A percentile compares a stretch with the other conserved stretches of the same genome.
These are phyloP conservation scores for Nasonia longicornis DNA, from an alignment of 1,140 invertebrate genomes.

Conservation along the genomic window DNA sequence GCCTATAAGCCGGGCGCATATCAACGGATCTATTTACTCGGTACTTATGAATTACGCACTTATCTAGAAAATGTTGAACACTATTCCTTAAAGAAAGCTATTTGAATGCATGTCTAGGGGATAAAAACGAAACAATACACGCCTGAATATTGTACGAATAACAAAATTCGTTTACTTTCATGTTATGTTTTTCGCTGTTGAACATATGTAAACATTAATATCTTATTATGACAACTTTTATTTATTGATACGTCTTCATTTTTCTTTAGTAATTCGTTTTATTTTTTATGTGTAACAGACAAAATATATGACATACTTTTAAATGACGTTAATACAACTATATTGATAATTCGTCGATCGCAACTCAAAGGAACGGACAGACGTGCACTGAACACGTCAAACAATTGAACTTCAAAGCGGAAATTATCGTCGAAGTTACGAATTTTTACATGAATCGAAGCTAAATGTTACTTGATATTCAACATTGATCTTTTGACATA, in stretches of 20 bases:
- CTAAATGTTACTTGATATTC: slow-evolving; percentile 30
- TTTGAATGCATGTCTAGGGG: background rate
- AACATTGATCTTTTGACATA: slow-evolving; percentile 40
- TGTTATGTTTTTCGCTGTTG: slow-evolving; percentile 22
- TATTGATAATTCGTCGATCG: slow-evolving; percentile 10
- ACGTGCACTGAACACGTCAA: background rate
- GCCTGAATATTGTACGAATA: slow-evolving; percentile 3
- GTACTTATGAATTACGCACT: slow-evolving; percentile 21
- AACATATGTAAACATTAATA: slow-evolving; percentile 31
- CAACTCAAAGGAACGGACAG: background rate
- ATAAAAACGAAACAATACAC: background rate
- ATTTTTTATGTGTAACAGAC: slow-evolving; percentile 21
- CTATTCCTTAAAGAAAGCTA: slow-evolving; percentile 18
- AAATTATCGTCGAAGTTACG: background rate
- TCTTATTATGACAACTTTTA: slow-evolving; percentile 35
- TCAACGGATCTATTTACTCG: slow-evolving; percentile 27
- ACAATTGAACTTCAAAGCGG: slow-evolving; percentile 1
- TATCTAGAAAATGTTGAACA: slow-evolving; percentile 31
- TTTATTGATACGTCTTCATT: slow-evolving; percentile 27
- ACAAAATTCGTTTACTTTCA: slow-evolving; percentile 32
- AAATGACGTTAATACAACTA: slow-evolving; percentile 10
- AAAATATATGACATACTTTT: slow-evolving; percentile 10
- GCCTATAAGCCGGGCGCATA: slow-evolving; percentile 25
- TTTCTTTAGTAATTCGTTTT: slow-evolving; percentile 21
- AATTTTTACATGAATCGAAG: slow-evolving; percentile 20